phyloP scores from a whole-genome alignment of 2,888 invertebrate species.

The Allacma fusca region DNA sequence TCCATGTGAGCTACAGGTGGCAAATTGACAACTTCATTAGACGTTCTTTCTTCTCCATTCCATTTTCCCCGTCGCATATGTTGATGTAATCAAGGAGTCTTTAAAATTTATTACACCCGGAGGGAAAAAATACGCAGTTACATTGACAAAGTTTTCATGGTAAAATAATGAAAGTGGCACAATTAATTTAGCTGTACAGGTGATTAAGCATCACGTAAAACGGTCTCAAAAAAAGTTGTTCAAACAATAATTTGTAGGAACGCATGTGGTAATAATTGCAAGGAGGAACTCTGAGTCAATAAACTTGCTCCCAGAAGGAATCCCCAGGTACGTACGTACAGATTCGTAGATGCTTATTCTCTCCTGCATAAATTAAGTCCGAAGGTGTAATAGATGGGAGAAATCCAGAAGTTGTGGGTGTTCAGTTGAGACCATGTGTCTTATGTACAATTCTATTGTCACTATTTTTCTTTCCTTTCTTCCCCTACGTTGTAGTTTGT shows the following conservation, averaged over 20 bases:
- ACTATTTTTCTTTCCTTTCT: too few relatives aligned
- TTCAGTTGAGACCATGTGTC: too few relatives aligned
- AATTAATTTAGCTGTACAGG: background rate
- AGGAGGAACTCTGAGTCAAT: background rate
- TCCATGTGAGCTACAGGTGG: constrained; percentile 39
- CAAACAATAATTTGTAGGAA: background rate
- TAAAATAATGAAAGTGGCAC: background rate
- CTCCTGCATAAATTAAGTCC: too few relatives aligned
- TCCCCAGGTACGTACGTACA: too few relatives aligned
- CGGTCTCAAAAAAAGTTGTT: background rate
- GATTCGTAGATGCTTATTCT: too few relatives aligned
- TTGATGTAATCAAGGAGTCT: constrained; percentile 3
- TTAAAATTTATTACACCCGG: constrained; percentile 2
- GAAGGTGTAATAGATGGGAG: too few relatives aligned
- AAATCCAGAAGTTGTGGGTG: too few relatives aligned
- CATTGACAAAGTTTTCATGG: too few relatives aligned
- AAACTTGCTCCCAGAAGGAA: background rate
- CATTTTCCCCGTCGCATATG: background rate
- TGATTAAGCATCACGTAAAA: background rate
- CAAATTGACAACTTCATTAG: constrained; percentile 36
- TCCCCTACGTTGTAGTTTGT: too few relatives aligned
- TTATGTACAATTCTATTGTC: too few relatives aligned
- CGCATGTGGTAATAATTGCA: background rate
- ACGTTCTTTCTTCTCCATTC: background rate
- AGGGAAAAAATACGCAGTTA: background rate